phyloP scores from a whole-genome alignment of 2,888 invertebrate genomes.

The Ctena decussata region DNA sequence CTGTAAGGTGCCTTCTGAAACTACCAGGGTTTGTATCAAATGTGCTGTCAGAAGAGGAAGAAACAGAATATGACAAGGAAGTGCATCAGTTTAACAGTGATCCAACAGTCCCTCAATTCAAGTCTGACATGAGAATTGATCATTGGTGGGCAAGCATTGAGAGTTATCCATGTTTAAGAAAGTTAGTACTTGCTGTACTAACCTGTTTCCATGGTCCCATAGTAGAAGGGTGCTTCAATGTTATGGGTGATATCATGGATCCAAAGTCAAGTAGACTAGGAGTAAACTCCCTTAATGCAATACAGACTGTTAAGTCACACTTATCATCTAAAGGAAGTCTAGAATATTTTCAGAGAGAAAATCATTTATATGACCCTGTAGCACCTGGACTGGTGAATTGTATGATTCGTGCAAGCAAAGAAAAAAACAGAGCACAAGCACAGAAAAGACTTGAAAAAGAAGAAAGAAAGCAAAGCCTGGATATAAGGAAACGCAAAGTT shows the following conservation, averaged over 20 bases:
- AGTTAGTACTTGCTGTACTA: background rate
- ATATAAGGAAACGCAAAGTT: background rate
- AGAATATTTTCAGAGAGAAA: background rate
- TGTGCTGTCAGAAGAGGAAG: constrained; percentile 31
- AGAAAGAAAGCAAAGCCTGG: background rate
- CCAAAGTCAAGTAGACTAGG: background rate
- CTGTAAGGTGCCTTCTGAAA: constrained; percentile 34
- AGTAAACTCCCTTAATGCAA: background rate
- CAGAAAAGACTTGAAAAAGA: background rate
- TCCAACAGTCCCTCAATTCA: constrained; percentile 20
- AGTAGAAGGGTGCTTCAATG: constrained; percentile 17
- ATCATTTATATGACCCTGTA: background rate
- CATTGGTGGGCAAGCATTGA: constrained; percentile 43
- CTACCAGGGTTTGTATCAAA: constrained; percentile 44
- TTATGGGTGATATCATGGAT: constrained; percentile 7
- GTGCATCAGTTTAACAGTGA: constrained; percentile 32
- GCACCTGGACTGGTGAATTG: background rate
- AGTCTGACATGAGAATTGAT: constrained; percentile 12
- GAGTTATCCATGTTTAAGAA: background rate
- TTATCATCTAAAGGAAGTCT: background rate
- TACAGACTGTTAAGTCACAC: background rate
- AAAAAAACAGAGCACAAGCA: background rate
- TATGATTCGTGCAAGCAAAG: background rate
- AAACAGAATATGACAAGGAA: constrained; percentile 32
- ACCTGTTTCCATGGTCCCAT: background rate